Percentiles rank a stretch among this genome's conserved stretches.
phyloP scores from a whole-genome alignment of 2,888 invertebrate genomes.

The Cosmorhoe ocellata region DNA sequence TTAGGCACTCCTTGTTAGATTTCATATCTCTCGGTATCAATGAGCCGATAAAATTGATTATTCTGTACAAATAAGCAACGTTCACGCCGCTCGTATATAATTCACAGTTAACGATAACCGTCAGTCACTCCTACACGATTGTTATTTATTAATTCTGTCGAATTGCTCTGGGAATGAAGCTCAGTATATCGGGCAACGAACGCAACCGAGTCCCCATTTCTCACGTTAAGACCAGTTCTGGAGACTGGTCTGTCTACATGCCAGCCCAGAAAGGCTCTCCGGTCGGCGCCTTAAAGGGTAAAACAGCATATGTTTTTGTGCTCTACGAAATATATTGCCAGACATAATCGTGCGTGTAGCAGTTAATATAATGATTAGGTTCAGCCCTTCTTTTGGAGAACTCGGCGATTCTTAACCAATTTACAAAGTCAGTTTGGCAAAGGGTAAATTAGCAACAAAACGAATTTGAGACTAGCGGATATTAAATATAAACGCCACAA shows the following conservation, averaged over 20 bases:
- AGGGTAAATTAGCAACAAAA: conserved; percentile 20
- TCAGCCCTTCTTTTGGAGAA: conserved; percentile 31
- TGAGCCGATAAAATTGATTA: conserved; percentile 17
- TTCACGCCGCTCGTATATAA: conserved; percentile 17
- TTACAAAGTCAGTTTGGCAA: conserved; percentile 25
- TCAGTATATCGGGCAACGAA: conserved; percentile 61
- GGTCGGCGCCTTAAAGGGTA: conserved; percentile 70
- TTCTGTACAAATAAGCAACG: conserved; percentile 20
- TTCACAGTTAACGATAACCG: conserved; percentile 24
- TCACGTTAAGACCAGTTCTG: conserved; percentile 70
- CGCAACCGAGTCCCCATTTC: conserved; percentile 65
- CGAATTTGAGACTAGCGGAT: conserved; percentile 18
- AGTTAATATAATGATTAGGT: conserved; percentile 50
- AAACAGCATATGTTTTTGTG: conserved; percentile 68
- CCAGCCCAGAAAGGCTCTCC: conserved; percentile 71
- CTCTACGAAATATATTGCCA: conserved; percentile 53
- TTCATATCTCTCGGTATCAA: background rate
- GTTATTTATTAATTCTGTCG: conserved; percentile 39
- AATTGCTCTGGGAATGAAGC: conserved; percentile 53
- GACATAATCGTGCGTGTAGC: conserved; percentile 48
- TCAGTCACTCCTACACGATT: conserved; percentile 35
- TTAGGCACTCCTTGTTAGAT: background rate
- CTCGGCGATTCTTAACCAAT: conserved; percentile 27
- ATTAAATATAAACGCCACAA: conserved; percentile 19
- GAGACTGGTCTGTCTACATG: conserved; percentile 66